Evolutionary conservation across 2,797 vertebrate species (phyloP).

Genomic region (Onychomys arenicola): DNA sequence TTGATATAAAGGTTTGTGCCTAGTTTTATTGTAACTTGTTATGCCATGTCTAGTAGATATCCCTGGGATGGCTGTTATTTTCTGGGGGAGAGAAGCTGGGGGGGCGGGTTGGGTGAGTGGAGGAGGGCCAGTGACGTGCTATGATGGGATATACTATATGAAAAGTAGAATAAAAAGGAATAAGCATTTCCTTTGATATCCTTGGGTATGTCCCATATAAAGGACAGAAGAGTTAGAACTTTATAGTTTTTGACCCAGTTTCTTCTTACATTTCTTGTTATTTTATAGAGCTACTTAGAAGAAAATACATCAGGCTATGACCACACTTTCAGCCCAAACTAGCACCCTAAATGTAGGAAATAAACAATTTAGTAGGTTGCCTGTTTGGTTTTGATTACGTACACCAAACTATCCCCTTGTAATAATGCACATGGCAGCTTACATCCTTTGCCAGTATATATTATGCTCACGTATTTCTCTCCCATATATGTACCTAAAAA

Average conservation of each 20-base stretch:
- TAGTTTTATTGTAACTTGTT: not conserved
- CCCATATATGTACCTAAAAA: too few relatives aligned
- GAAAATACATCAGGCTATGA: not conserved
- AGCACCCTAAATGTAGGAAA: too few relatives aligned
- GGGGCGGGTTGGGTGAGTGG: not conserved
- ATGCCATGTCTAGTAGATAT: not conserved
- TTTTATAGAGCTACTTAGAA: not conserved
- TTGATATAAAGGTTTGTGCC: not conserved
- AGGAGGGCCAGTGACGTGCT: fast-evolving
- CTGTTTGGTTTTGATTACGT: not conserved
- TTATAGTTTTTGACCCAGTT: not conserved
- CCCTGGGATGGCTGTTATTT: not conserved
- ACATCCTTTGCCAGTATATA: not conserved
- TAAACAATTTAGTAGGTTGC: not conserved
- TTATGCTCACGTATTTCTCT: not conserved
- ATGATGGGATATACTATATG: not conserved
- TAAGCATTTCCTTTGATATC: too few relatives aligned
- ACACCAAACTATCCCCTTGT: not conserved
- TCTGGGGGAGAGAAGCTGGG: not conserved
- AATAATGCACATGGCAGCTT: not conserved
- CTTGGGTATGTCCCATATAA: not conserved
- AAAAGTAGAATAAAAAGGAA: not conserved
- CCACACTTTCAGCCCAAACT: too few relatives aligned
- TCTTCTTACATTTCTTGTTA: not conserved
- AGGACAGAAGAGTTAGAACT: not conserved